phyloP scores from a whole-genome alignment of 2,113 vertebrate genomes.

The Pygoscelis adeliae region DNA sequence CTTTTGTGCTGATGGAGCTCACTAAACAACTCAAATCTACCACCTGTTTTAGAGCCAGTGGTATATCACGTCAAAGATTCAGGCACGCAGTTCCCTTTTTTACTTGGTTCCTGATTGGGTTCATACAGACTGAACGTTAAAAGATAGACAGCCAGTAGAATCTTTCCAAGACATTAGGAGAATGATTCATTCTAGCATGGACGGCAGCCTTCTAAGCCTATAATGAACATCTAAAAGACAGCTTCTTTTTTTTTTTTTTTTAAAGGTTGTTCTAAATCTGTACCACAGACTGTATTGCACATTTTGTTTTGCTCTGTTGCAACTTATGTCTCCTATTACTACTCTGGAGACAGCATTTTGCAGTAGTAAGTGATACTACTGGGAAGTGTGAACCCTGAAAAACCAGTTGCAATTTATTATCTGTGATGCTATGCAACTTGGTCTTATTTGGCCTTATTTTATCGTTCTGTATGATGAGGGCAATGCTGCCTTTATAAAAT shows the following conservation, averaged over 20 bases:
- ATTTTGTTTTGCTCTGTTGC: background rate
- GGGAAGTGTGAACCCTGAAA: background rate
- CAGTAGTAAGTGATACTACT: background rate
- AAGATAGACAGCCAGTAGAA: background rate
- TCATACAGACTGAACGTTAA: background rate
- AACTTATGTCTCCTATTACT: background rate
- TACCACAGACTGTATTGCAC: background rate
- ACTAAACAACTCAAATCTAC: background rate
- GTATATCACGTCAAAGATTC: background rate
- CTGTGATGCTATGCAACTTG: background rate
- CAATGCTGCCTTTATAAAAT: background rate
- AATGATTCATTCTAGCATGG: background rate
- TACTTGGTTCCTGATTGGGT: background rate
- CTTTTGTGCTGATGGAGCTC: background rate
- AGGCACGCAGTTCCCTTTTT: background rate
- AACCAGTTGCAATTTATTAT: background rate
- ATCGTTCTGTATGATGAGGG: background rate
- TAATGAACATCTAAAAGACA: background rate
- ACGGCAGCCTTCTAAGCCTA: background rate
- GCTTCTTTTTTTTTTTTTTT: background rate
- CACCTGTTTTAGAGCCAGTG: background rate
- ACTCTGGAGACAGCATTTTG: background rate
- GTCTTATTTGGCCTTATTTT: background rate
- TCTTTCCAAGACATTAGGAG: background rate
- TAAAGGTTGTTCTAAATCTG: background rate